phyloP scores from a whole-genome alignment of 1,140 invertebrate genomes.

The honey bee (Apis mellifera) region DNA sequence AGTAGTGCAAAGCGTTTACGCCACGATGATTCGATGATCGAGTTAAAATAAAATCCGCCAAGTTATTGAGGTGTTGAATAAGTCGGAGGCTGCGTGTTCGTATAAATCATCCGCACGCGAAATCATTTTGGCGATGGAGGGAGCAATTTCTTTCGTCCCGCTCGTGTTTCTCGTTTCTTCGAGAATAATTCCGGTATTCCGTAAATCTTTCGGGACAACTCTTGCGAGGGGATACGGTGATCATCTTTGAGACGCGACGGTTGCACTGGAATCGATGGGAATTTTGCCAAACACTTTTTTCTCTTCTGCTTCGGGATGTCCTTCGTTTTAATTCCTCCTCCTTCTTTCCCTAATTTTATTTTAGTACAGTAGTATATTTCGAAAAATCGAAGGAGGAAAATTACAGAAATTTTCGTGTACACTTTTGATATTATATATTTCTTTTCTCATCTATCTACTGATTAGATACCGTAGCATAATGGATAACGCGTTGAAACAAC shows the following conservation, averaged over 20 bases:
- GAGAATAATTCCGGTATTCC: neutral
- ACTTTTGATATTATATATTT: no score
- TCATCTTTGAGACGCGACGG: neutral
- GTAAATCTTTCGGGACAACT: conserved; percentile 15
- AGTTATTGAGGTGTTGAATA: conserved; percentile 48
- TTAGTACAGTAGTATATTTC: no score
- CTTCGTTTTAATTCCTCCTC: no score
- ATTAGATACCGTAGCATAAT: neutral
- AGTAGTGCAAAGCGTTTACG: conserved; percentile 16
- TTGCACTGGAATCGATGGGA: neutral
- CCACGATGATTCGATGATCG: conserved; percentile 5
- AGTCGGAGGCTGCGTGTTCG: neutral
- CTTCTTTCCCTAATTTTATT: neutral
- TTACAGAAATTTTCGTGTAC: no score
- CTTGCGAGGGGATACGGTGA: neutral
- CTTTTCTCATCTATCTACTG: no score
- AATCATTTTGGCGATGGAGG: conserved; percentile 30
- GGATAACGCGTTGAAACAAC: neutral
- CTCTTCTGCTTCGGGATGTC: neutral
- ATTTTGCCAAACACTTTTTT: neutral
- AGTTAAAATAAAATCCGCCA: conserved; percentile 47
- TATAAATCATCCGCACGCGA: conserved; percentile 21
- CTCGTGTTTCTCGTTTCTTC: neutral
- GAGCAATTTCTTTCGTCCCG: conserved; percentile 8
- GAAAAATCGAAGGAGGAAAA: no score